Evolutionary conservation across 2,888 invertebrate species (phyloP), one percentile per base, ranked within the genome.

Genomic region (Isotomurus palustris): DNA sequence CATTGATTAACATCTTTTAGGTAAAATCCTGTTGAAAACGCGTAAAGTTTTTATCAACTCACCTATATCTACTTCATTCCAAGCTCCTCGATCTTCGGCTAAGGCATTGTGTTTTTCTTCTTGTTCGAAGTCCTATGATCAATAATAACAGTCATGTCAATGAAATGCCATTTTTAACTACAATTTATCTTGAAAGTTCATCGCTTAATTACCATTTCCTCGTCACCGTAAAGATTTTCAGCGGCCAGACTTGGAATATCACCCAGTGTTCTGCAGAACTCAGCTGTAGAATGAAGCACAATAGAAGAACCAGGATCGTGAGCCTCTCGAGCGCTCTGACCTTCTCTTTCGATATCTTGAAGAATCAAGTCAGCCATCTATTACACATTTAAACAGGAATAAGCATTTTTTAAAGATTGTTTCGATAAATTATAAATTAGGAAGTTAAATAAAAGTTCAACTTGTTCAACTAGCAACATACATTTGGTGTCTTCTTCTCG

Each of bases 171-270:
- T n/a, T n/a, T 12, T 35, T 29, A 49, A 19, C 19, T 2, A 49
- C 25, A n/a, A 28, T 17, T 14, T 14, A 28, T 47, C 6, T n/a
- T 10, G 17, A n/a, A 48, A 14, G 29, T 48, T 48, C 22, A 12
- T 48, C n/a, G n/a, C 4, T 29, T 21, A 66, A 72, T 72, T 74
- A 82, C 82, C 78, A 82, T 76, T 48, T 84, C 72, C 75, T 85
- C 84, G 67, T 83, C 82, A 49, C 84, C 84, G 68, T 87, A 87
- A 73, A 88, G 87, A 73, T 92, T 92, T 21, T 91, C 86, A 75
- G 86, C 85, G 17, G 92, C 94, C 74, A 93, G 93, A 0, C 93
- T 93, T 56, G 95, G 94, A 72, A 94, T 93, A 75, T 95, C 94
- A 1, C 95, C 93, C 6, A 96, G 81, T 44, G 93, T 92, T 71